Conservation (phyloP, 2,113 vertebrate genomes). For the Rhombomys opimus region DNA sequence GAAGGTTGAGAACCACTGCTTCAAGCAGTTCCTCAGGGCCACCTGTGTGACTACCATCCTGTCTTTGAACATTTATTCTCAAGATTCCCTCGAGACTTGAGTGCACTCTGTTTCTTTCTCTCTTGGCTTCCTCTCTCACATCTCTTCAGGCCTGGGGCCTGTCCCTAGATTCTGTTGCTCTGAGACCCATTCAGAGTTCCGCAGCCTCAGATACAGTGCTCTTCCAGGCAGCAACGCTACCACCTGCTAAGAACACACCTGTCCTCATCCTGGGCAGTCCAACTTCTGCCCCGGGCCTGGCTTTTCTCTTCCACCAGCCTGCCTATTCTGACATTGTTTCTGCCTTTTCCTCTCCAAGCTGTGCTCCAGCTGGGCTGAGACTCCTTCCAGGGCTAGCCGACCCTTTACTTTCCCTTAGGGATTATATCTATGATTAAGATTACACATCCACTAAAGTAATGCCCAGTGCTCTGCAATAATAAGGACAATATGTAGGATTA, state of each 20-base stretch:
- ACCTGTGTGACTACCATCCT: not conserved
- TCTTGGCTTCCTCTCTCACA: not conserved
- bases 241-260: not conserved
- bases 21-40: not conserved
- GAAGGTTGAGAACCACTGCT: not conserved
- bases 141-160: not conserved
- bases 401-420: not conserved
- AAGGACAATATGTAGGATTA: not conserved
- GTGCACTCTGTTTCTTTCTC: not conserved
- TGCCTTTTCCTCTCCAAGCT: too few relatives aligned
- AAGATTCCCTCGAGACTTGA: not conserved
- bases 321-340: not conserved
- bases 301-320: not conserved
- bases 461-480: not conserved
- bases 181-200: not conserved
- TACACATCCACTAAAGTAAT: rapidly evolving
- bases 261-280: not conserved
- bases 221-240: not conserved
- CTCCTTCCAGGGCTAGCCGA: not conserved
- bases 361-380: not conserved
- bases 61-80: not conserved
- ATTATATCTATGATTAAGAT: not conserved
- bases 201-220: too few relatives aligned
- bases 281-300: not conserved
- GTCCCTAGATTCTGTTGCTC: not conserved